These are phyloP conservation scores for Drosophila persimilis DNA, from an alignment of 1,140 invertebrate species.

Conservation along the genomic window DNA sequence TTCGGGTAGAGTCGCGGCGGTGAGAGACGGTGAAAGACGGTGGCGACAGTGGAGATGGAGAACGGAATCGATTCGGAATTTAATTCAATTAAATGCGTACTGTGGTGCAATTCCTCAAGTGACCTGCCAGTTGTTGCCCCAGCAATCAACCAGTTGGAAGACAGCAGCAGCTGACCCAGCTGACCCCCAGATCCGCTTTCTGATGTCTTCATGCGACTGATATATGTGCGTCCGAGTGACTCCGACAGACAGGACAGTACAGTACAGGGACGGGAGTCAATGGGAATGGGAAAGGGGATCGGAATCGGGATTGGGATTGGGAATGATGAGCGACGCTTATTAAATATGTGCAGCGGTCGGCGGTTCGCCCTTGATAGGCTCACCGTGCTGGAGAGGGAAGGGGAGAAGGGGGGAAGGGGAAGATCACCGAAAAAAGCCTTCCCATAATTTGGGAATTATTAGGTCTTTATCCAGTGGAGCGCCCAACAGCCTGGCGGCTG, in stretches of 20 bases:
- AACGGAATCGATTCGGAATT: conserved; percentile 67
- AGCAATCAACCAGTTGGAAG: conserved; percentile 47
- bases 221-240: conserved; percentile 31
- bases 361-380: conserved; percentile 26
- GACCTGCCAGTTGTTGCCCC: conserved; percentile 56
- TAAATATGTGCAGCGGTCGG: conserved; percentile 69
- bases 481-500: conserved; percentile 40
- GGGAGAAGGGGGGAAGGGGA: too few species aligned
- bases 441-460: conserved; percentile 68
- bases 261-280: too few species aligned
- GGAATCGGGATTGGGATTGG: conserved; percentile 31
- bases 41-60: conserved; percentile 1
- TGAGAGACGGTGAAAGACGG: conserved; percentile 1
- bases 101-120: conserved; percentile 78
- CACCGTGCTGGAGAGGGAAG: too few species aligned
- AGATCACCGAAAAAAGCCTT: conserved; percentile 55
- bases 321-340: conserved; percentile 73
- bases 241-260: neutral
- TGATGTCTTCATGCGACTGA: conserved; percentile 74
- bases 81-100: conserved; percentile 83
- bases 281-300: neutral
- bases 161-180: conserved; percentile 58
- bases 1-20: conserved; percentile 16
- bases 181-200: conserved; percentile 36
- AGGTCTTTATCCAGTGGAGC: conserved; percentile 41